Conservation (phyloP, 23 tunicate genomes). For the Halocynthia aurantium region DNA sequence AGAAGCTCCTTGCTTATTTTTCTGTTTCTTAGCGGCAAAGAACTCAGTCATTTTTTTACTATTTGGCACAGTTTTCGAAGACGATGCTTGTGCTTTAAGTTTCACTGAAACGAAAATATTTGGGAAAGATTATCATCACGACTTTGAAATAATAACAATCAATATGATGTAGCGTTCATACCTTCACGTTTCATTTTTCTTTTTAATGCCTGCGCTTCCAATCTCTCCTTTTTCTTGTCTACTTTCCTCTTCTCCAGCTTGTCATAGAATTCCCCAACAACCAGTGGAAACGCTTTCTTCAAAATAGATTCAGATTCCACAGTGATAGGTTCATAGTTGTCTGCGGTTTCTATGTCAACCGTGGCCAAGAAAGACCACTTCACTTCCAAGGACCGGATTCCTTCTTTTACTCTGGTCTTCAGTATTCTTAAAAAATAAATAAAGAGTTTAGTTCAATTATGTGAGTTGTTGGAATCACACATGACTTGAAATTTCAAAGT, state of each 20-base stretch:
- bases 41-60: conserved; percentile 1
- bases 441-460: background rate
- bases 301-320: conserved; percentile 17
- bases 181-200: conserved; percentile 9
- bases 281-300: conserved; percentile 12
- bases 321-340: background rate
- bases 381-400: conserved; percentile 14
- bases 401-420: conserved; percentile 21
- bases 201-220: background rate
- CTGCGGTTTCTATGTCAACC: conserved; percentile 7
- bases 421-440: background rate
- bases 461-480: background rate
- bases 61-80: no score
- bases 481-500: no score
- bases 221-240: conserved; percentile 22
- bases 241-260: conserved; percentile 9
- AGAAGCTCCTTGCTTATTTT: no score
- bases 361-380: conserved; percentile 8
- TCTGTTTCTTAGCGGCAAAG: conserved; percentile 2
- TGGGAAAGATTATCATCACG: no score
- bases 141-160: no score
- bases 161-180: background rate
- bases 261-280: conserved; percentile 17
- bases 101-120: no score
- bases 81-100: no score